phyloP scores from a whole-genome alignment of 1,140 invertebrate species.

The Stenopsyche tienmushanensis region DNA sequence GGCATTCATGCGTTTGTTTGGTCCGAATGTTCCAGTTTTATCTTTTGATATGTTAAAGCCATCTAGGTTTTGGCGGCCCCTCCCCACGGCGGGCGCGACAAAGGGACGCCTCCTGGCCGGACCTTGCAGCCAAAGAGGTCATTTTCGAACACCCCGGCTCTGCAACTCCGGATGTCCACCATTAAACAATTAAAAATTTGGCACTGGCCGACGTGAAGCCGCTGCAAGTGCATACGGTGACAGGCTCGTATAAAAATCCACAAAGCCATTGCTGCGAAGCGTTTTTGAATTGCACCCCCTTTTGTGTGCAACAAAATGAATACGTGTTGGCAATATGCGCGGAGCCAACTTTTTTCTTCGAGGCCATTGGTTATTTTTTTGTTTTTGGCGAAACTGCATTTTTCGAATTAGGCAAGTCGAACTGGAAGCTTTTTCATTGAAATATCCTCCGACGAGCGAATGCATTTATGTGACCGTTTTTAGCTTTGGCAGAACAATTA shows the following conservation, averaged over 20 bases:
- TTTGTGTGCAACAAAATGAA: too few species aligned
- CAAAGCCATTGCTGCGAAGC: background rate
- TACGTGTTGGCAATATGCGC: constrained; percentile 10
- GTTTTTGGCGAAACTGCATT: too few species aligned
- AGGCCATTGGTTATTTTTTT: constrained; percentile 1
- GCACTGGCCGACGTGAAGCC: constrained; percentile 16
- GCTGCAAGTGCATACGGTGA: constrained; percentile 18
- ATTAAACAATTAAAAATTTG: constrained; percentile 38
- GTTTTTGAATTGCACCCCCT: constrained; percentile 23
- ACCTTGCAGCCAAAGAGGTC: constrained; percentile 3
- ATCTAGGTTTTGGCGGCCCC: background rate
- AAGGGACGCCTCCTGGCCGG: constrained; percentile 11
- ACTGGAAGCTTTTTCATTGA: too few species aligned
- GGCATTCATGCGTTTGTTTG: background rate
- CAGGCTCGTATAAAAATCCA: constrained; percentile 12
- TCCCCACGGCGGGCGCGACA: background rate
- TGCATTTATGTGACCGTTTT: too few species aligned
- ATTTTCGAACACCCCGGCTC: background rate
- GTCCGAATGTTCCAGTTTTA: background rate
- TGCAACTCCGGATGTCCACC: constrained; percentile 8
- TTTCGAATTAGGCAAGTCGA: too few species aligned
- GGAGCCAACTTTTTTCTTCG: background rate
- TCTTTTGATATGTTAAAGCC: background rate
- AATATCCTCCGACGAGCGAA: too few species aligned
- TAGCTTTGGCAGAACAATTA: too few species aligned